Evolutionary conservation across 1,140 invertebrate species (phyloP), one percentile per base, ranked within the genome.

Genomic region (Heliconius hewitsoni): DNA sequence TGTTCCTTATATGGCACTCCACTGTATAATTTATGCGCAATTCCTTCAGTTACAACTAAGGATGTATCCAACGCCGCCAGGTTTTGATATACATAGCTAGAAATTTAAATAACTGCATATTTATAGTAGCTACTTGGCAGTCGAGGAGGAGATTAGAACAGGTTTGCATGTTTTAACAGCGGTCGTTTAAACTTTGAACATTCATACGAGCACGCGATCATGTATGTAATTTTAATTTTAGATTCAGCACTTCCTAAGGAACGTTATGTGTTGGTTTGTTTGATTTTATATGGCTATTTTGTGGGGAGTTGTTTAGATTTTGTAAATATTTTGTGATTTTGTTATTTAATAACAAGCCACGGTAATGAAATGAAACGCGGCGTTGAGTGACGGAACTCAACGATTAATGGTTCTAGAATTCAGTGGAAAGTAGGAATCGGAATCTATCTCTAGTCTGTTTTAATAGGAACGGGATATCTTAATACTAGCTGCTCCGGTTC

Each of bases 171-270:
- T 74, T 79, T 79, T 74, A 79, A 73, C 77, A 66, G 73, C 72
- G 77, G 73, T 74, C 80, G 80, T 73, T 78, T 74, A 77, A 81
- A 81, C 76, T 81, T 78, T 81, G 74, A 73, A 78, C 80, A 77
- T 78, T 81, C 71, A 77, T 50, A 74, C 34, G 75, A 50, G 55
- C 80, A 81, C 79, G 79, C 74, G 74, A 80, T 78, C 46, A 57
- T 80, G 72, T 60, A 77, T 77, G 74, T 77, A 71, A 81, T 81
- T 81, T 77, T 77, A 81, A 77, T 77, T 80, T 75, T 70, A 80
- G 72, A 79, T 79, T 73, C 46, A 74, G 27, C 71, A 75, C 74
- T 76, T 76, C 74, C 74, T 72, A 39, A 19, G 16, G 8, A 39
- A 72, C 34, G 19, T 72, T 8, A 72, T 72, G 60, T 72, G 71